Conservation (phyloP, 2,797 vertebrate genomes). For the Pangasius larnaudii region DNA sequence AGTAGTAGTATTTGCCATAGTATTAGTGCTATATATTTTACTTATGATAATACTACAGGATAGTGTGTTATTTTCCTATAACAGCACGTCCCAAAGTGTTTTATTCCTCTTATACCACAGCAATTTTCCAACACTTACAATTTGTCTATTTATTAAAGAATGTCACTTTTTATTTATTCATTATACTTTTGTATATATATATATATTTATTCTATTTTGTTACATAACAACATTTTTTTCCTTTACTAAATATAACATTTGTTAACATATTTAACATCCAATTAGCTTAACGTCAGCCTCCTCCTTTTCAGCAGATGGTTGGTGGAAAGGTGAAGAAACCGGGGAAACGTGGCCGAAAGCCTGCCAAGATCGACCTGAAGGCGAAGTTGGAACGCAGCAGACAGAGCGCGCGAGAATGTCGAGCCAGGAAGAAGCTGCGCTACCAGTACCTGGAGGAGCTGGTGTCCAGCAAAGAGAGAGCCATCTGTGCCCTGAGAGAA, state of each 20-base stretch:
- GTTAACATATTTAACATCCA: not conserved
- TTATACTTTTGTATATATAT: no score
- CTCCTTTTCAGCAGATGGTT: slow-evolving; percentile 75
- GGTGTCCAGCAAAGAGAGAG: slow-evolving; percentile 93
- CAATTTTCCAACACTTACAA: not conserved
- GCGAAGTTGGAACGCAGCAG: slow-evolving; percentile 95
- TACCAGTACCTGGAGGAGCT: slow-evolving; percentile 97
- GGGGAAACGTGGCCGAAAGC: slow-evolving; percentile 93
- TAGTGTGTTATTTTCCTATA: not conserved
- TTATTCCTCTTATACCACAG: not conserved
- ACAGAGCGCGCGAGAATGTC: slow-evolving; percentile 94
- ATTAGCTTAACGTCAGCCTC: not conserved
- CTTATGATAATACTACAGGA: not conserved
- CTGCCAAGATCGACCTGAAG: slow-evolving; percentile 96
- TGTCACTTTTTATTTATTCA: not conserved
- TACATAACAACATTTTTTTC: not conserved
- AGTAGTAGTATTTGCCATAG: not conserved
- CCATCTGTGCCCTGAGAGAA: slow-evolving; percentile 94
- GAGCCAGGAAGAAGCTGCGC: slow-evolving; percentile 92
- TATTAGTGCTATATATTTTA: not conserved
- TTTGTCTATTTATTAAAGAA: not conserved
- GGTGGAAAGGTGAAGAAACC: slow-evolving; percentile 96
- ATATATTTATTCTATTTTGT: not conserved
- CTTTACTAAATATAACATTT: not conserved
- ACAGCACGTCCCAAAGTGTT: not conserved